Base-by-base conservation (phyloP, 2,888 invertebrate genomes). In the Neoscelio sp. region DNA sequence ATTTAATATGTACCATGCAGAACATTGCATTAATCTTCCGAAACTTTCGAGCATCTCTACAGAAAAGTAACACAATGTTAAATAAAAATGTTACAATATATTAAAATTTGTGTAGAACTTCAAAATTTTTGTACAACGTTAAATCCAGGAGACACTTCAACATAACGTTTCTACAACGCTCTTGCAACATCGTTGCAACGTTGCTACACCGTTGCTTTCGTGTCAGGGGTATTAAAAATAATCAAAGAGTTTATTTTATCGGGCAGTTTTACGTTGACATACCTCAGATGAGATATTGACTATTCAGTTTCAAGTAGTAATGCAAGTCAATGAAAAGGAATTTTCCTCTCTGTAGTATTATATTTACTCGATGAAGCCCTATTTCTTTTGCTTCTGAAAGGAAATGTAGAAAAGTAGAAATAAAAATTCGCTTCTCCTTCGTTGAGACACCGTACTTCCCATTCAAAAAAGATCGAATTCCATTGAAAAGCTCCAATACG, bases 311-410 rank as follows among this genome's bases (percentile, higher is more conserved):
- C 77, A 71, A 60, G 71, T 67, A 71, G 65, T 78, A 78, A 67
- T 71, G 52, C 60, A 71, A 67, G 71, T 73, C 78, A 71, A 78
- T 78, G 71, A 71, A 78, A 78, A 78, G 54, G 30, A 71, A 71
- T 78, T 78, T 71, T 60, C 54, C 71, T 78, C 67, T 71, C 65
- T 60, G 67, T 67, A 78, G 65, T 67, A 73, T 73, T 78, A 78
- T 78, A 78, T 78, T 78, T 78, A 78, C 78, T 35, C 71, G 65
- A 77, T 77, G 77, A 77, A 77, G 77, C 77, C 65, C 71, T 77
- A 70, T 77, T 65, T 65, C 71, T 77, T 56, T 65, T 62, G 70
- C 68, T 58, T 64, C 44, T 77, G 70, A 76, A 76, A 76, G 76
- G 76, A 76, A 70, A 77, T 77, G 70, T 71, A 78, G 65, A 78